Percentiles rank a stretch among this genome's conserved stretches.
These are phyloP conservation scores for Catostomus latipinnis DNA, from an alignment of 2,797 vertebrate genomes.

Conservation along the genomic window DNA sequence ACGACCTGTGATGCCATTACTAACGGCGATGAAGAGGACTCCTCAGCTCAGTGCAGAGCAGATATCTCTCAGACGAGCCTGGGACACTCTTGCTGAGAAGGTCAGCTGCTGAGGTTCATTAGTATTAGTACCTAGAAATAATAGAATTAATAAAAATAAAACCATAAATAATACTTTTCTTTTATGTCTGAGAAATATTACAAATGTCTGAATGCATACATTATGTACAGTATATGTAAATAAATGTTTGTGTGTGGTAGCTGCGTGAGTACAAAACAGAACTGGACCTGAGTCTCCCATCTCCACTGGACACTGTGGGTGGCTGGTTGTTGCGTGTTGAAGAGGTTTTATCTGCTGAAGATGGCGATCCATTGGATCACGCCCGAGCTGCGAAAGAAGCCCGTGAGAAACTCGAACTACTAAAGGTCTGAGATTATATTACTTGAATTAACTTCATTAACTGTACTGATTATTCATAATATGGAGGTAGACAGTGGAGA, in stretches of 20 bases:
- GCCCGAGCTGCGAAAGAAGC: constrained; percentile 74
- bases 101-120: constrained; percentile 54
- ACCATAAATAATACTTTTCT: too few species aligned
- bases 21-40: constrained; percentile 77
- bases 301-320: constrained; percentile 79
- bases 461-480: neutral
- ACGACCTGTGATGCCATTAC: constrained; percentile 79
- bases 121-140: too few species aligned
- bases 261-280: constrained; percentile 80
- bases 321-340: constrained; percentile 85
- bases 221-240: neutral
- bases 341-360: constrained; percentile 75
- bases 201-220: neutral
- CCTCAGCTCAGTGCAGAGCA: constrained; percentile 76
- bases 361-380: constrained; percentile 77
- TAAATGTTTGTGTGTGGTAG: constrained; percentile 66
- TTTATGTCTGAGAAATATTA: too few species aligned
- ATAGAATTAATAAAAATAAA: too few species aligned
- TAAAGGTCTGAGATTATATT: constrained; percentile 79
- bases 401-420: constrained; percentile 78
- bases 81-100: constrained; percentile 84
- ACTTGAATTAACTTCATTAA: neutral
- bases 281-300: constrained; percentile 82
- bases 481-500: neutral
- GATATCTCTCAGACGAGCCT: constrained; percentile 76